Conservation (phyloP, 2,797 vertebrate species). For the Sebastes baramenuke region DNA sequence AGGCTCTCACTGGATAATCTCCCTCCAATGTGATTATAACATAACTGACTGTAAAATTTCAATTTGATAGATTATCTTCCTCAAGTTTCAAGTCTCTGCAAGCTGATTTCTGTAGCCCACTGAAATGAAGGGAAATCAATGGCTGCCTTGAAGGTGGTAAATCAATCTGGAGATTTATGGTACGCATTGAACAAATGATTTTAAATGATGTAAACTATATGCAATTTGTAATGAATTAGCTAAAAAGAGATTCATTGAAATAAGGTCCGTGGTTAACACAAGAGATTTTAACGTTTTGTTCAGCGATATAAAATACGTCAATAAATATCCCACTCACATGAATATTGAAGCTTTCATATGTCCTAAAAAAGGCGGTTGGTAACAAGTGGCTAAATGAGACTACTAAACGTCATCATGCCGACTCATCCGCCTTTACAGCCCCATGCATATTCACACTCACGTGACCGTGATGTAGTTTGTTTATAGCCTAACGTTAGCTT, state of each 20-base stretch:
- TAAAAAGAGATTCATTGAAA: background rate
- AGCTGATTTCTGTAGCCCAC: background rate
- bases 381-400: no score
- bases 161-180: constrained; percentile 14
- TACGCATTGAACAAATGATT: constrained; percentile 3
- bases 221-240: background rate
- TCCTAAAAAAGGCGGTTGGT: no score
- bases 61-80: constrained; percentile 1
- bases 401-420: fast-evolving
- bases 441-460: no score
- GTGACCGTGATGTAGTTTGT: no score
- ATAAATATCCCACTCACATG: no score
- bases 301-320: no score
- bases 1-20: background rate
- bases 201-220: background rate
- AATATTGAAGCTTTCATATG: no score
- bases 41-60: background rate
- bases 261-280: no score
- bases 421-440: no score
- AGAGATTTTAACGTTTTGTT: no score
- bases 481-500: no score
- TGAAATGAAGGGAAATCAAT: background rate
- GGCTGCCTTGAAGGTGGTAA: background rate
- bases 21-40: background rate
- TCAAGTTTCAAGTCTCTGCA: background rate